Conservation (phyloP, 2,888 invertebrate species). For the Oconnorella tubifera region DNA sequence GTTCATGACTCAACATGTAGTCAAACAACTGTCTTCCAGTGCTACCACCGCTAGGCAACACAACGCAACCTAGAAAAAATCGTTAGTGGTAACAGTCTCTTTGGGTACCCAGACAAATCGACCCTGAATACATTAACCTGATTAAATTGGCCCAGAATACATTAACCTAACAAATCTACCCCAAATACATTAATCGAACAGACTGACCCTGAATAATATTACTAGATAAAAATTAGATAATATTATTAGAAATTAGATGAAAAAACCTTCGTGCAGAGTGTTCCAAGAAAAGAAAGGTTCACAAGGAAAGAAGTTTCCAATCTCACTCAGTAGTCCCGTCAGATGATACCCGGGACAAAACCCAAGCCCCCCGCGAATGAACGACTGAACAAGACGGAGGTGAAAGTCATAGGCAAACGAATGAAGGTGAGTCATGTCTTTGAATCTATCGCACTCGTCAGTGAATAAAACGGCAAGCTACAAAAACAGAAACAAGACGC, state of each 20-base stretch:
- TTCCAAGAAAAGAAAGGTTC: constrained; percentile 74
- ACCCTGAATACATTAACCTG: too few species aligned
- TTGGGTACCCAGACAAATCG: too few species aligned
- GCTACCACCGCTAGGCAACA: constrained; percentile 60
- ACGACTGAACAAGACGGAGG: constrained; percentile 66
- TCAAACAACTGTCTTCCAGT: constrained; percentile 67
- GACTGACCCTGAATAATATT: too few species aligned
- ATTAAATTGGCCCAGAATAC: too few species aligned
- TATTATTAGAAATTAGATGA: too few species aligned
- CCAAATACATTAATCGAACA: too few species aligned
- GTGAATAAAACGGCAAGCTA: constrained; percentile 43
- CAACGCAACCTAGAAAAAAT: constrained; percentile 18
- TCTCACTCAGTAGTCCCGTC: constrained; percentile 66
- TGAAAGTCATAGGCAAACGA: constrained; percentile 77
- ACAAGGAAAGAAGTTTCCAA: constrained; percentile 72
- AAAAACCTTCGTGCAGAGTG: constrained; percentile 69
- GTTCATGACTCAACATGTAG: constrained; percentile 68
- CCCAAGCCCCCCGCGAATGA: constrained; percentile 41
- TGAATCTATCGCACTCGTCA: constrained; percentile 64
- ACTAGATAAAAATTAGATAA: too few species aligned
- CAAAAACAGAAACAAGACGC: constrained; percentile 9
- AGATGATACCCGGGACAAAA: constrained; percentile 7
- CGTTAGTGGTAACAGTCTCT: too few species aligned
- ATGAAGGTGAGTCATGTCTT: constrained; percentile 70
- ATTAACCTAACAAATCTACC: too few species aligned